phyloP scores from a whole-genome alignment of 2,888 invertebrate species.

The Habroteleia sp. region DNA sequence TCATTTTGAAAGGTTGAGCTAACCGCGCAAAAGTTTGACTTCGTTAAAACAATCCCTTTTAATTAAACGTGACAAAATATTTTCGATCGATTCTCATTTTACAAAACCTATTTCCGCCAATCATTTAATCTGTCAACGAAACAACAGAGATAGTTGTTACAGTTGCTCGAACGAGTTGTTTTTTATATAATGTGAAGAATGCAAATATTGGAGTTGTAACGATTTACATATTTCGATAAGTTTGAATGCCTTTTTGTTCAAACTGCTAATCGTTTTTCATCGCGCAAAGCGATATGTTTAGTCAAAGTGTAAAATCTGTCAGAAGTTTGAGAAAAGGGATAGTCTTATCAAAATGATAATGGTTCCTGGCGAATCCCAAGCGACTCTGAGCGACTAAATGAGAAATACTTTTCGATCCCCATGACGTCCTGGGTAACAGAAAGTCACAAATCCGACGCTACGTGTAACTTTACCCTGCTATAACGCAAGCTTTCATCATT shows the following conservation, averaged over 20 bases:
- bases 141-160: too few relatives aligned
- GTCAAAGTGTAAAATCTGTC: slow-evolving; percentile 30
- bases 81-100: slow-evolving; percentile 15
- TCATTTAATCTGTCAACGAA: neutral
- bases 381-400: slow-evolving; percentile 77
- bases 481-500: slow-evolving; percentile 57
- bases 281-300: slow-evolving; percentile 18
- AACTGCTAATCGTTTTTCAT: slow-evolving; percentile 9
- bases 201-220: too few relatives aligned
- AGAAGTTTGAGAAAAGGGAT: slow-evolving; percentile 19
- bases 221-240: too few relatives aligned
- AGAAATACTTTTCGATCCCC: slow-evolving; percentile 79
- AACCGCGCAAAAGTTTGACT: slow-evolving; percentile 29
- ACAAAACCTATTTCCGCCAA: slow-evolving; percentile 26
- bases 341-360: slow-evolving; percentile 57
- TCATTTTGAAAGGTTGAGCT: slow-evolving; percentile 23
- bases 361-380: slow-evolving; percentile 70
- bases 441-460: slow-evolving; percentile 64
- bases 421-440: slow-evolving; percentile 64
- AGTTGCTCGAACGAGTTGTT: too few relatives aligned
- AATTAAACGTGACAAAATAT: slow-evolving; percentile 29
- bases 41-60: slow-evolving; percentile 32
- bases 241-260: too few relatives aligned
- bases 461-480: slow-evolving; percentile 51
- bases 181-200: too few relatives aligned